Conservation (phyloP, 2,113 vertebrate species). For the Elephas maximus region DNA sequence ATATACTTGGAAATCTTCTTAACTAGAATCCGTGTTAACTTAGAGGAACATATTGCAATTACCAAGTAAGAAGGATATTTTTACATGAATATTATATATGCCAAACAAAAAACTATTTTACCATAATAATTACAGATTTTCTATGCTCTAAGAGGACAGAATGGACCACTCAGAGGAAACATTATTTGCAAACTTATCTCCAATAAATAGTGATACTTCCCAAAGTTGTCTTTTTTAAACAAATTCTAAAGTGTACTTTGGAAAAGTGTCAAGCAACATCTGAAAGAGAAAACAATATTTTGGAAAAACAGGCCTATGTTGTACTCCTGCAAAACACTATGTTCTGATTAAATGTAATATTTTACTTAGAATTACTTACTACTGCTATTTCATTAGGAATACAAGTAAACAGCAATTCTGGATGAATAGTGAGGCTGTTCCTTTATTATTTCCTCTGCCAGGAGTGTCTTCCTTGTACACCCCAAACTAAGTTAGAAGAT, state of each 20-base stretch:
- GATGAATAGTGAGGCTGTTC: background rate
- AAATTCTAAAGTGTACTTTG: slow-evolving; percentile 28
- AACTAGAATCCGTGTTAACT: background rate
- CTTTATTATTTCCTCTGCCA: background rate
- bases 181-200: background rate
- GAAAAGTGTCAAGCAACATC: background rate
- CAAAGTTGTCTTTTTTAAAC: background rate
- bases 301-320: background rate
- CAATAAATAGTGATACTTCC: background rate
- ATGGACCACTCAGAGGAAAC: background rate
- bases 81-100: background rate
- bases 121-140: background rate
- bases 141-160: background rate
- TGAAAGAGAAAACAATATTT: background rate
- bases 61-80: background rate
- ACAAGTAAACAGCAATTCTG: background rate
- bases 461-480: background rate
- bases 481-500: background rate
- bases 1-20: background rate
- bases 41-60: background rate
- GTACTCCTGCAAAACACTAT: background rate
- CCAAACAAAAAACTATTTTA: background rate
- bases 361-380: slow-evolving; percentile 19
- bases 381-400: background rate
- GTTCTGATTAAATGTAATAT: background rate